Base-by-base conservation (phyloP, 2,113 vertebrate species). In the Oostethus manadensis region DNA sequence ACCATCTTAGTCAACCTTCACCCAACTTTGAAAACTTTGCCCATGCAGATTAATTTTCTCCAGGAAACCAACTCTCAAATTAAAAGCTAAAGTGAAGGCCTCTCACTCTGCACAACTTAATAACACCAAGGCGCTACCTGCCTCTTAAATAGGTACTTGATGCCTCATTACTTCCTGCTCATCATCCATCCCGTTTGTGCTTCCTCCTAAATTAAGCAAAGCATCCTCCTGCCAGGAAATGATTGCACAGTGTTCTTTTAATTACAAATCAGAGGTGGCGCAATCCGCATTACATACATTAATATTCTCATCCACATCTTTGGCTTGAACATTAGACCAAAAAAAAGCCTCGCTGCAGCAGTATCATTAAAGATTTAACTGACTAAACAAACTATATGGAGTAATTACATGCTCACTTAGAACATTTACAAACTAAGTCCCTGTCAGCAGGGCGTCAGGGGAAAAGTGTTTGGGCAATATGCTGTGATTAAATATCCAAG, bases 1-100 rank as follows among this genome's bases (percentile, higher is more conserved):
- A 45, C 42, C 23, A 40, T 55, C 78, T 65, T 38, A 46, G 71
- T 22, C 66, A 76, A 70, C 78, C 8, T 65, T 79, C 77, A 40
- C 74, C 38, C 40, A 51, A 21, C 22, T 21, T 40, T 3, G 21
- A 50, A 71, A 74, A 57, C 53, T 51, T 75, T 55, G 42, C 42
- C 55, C 46, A 55, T 61, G 45, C 60, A 65, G 44, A 71, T 69
- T 67, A 58, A 59, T 75, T 62, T 58, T 26, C 33, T 73, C 78
- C 76, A 80, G 56, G 48, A 38, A 40, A 10, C 33, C 40, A 33
- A 22, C 55, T 49, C 51, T 55, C 6, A 2, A 11, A 64, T 29
- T 33, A n/a, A 62, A 47, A 51, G 64, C 46, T 42, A 18, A 43
- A 67, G 47, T 18, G 33, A 66, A 46, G 29, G 3, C 53, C 29